phyloP scores from a whole-genome alignment of 2,113 vertebrate species.

The Misgurnus anguillicaudatus region DNA sequence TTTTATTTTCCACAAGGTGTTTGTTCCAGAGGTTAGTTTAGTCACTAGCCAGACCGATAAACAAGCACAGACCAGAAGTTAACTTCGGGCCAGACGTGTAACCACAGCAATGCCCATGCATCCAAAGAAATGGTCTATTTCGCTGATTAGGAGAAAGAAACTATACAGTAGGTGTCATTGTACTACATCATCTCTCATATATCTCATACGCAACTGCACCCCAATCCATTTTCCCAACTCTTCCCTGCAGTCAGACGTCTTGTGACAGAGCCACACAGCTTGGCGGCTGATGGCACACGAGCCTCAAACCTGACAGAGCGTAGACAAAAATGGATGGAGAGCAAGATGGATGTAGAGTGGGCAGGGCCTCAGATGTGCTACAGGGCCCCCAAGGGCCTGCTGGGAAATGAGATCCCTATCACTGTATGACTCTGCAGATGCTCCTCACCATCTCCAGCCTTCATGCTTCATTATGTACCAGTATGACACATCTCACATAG shows the following conservation, averaged over 20 bases:
- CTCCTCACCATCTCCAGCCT: conserved; percentile 82
- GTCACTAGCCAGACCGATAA: too few species aligned
- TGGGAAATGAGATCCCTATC: conserved; percentile 87
- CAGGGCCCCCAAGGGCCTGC: conserved; percentile 75
- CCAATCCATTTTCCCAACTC: neutral
- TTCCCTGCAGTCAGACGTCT: conserved; percentile 9
- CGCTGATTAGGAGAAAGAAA: too few species aligned
- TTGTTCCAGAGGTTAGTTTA: too few species aligned
- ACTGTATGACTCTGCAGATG: conserved; percentile 84
- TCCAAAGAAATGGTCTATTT: too few species aligned
- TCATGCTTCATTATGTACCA: conserved; percentile 84
- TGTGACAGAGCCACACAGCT: conserved; percentile 47
- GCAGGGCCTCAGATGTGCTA: conserved; percentile 78
- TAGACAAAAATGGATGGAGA: conserved; percentile 63
- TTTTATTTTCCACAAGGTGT: too few species aligned
- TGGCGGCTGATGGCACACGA: conserved; percentile 69
- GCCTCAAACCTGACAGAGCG: conserved; percentile 79
- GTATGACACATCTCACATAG: conserved; percentile 74
- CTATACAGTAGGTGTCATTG: too few species aligned
- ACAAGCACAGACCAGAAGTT: too few species aligned
- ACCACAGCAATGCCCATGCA: too few species aligned
- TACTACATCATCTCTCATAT: neutral
- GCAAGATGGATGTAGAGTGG: conserved; percentile 57
- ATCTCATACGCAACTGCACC: conserved; percentile 13
- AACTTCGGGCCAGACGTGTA: too few species aligned